Conservation (phyloP, 2,888 invertebrate genomes). For the Xiphydria camelus region DNA sequence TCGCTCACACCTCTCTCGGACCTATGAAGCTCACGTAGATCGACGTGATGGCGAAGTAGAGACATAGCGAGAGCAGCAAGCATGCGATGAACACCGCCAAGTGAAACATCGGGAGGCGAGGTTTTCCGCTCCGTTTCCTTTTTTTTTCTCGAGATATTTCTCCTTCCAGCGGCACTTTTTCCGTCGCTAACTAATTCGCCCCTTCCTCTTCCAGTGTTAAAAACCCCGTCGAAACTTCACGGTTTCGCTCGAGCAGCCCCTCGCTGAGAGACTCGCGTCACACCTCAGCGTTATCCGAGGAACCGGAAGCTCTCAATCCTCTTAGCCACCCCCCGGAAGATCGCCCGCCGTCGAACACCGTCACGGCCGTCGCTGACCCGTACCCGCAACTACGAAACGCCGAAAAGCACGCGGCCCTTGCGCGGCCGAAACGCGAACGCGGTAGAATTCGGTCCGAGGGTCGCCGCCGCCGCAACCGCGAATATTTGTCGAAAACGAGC, state of each 20-base stretch:
- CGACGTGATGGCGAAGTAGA: constrained; percentile 17
- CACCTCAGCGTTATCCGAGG: too few species aligned
- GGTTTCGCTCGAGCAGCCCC: background rate
- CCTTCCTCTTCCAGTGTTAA: background rate
- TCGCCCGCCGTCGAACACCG: background rate
- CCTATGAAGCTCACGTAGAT: constrained; percentile 10
- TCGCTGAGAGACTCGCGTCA: too few species aligned
- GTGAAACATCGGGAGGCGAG: constrained; percentile 18
- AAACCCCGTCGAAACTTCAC: background rate
- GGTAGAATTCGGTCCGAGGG: background rate
- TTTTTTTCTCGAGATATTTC: constrained; percentile 1
- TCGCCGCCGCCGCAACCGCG: background rate
- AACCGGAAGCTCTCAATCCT: too few species aligned
- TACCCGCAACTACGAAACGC: background rate
- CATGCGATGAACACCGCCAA: constrained; percentile 15
- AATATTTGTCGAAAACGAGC: background rate
- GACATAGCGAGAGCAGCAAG: constrained; percentile 15
- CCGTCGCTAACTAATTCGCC: too few species aligned
- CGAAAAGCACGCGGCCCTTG: background rate
- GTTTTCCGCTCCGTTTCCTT: background rate
- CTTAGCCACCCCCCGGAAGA: too few species aligned
- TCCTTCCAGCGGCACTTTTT: constrained; percentile 5
- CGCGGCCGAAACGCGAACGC: background rate
- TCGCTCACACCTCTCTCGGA: background rate
- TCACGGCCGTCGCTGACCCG: background rate